Percentiles rank a stretch among this genome's conserved stretches.
Evolutionary conservation across 1,140 invertebrate species (phyloP).

Genomic region (Drosophila ficusphila): DNA sequence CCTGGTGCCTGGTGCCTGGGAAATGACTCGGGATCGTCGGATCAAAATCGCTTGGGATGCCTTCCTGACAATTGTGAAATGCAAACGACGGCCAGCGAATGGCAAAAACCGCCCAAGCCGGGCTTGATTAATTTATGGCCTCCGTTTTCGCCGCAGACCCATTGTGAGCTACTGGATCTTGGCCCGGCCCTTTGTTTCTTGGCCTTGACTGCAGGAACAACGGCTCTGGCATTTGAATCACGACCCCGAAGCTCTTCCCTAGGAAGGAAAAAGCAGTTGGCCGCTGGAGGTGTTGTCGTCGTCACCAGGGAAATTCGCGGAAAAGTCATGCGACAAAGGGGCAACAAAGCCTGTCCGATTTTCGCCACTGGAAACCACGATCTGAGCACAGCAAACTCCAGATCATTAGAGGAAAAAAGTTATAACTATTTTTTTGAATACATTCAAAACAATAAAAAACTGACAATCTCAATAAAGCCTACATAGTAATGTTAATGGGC

Average conservation of each 20-base stretch:
- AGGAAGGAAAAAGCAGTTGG: background rate
- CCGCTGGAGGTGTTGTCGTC: constrained; percentile 39
- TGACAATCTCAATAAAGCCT: too few species aligned
- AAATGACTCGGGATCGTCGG: constrained; percentile 40
- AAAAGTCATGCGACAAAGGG: constrained; percentile 27
- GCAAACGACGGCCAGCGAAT: constrained; percentile 48
- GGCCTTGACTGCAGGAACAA: constrained; percentile 65
- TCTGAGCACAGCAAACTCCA: constrained; percentile 12
- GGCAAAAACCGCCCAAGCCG: constrained; percentile 34
- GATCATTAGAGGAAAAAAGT: constrained; percentile 25
- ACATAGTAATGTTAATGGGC: too few species aligned
- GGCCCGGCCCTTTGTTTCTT: constrained; percentile 37
- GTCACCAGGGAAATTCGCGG: constrained; percentile 44
- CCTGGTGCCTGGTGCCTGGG: constrained; percentile 29
- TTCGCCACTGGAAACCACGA: constrained; percentile 30
- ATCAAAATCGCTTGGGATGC: constrained; percentile 29
- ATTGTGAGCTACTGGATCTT: constrained; percentile 55
- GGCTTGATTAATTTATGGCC: constrained; percentile 77
- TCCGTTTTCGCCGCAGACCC: constrained; percentile 32
- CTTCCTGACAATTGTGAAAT: constrained; percentile 55
- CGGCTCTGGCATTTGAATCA: constrained; percentile 60
- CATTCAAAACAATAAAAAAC: too few species aligned
- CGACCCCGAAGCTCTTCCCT: constrained; percentile 20
- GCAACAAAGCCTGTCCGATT: constrained; percentile 33
- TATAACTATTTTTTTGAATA: too few species aligned